A percentile compares a stretch with the other conserved stretches of the same genome.
phyloP scores from a whole-genome alignment of 2,888 invertebrate species.

The Acrocera orbiculus region DNA sequence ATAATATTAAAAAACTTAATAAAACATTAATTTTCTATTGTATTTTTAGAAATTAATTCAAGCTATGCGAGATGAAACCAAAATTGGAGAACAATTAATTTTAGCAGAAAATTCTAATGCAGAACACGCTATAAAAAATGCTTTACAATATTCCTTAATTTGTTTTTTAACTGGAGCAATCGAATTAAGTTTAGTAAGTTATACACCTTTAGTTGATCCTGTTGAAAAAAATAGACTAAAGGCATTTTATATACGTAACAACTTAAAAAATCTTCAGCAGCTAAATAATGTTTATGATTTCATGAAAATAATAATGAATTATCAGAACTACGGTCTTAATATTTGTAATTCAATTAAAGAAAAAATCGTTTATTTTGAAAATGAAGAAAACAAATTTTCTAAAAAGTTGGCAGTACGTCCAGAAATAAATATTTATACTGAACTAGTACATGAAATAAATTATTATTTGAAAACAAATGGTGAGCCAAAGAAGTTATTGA shows the following conservation, averaged over 20 bases:
- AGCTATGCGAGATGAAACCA: too few species aligned
- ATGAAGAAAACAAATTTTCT: conserved; percentile 19
- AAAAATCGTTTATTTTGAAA: conserved; percentile 13
- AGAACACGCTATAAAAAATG: too few species aligned
- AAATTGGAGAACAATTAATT: too few species aligned
- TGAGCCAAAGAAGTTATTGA: conserved; percentile 18
- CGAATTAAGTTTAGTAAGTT: conserved; percentile 39
- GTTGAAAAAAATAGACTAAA: conserved; percentile 60
- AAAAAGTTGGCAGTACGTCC: conserved; percentile 27
- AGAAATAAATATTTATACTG: conserved; percentile 21
- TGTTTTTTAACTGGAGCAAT: conserved; percentile 36
- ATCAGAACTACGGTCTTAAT: conserved; percentile 23
- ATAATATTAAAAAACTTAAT: too few species aligned
- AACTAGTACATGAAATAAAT: conserved; percentile 23
- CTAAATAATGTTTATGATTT: conserved; percentile 39
- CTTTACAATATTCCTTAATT: too few species aligned
- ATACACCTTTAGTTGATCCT: conserved; percentile 63
- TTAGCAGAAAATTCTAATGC: too few species aligned
- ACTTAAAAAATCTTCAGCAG: conserved; percentile 41
- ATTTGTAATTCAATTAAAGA: conserved; percentile 17
- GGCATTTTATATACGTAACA: conserved; percentile 48
- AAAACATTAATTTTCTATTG: too few species aligned
- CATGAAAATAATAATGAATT: conserved; percentile 25
- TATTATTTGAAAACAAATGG: conserved; percentile 27
- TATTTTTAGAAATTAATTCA: too few species aligned